Conservation (phyloP, 2,888 invertebrate species). For the Cheilosia pagana region DNA sequence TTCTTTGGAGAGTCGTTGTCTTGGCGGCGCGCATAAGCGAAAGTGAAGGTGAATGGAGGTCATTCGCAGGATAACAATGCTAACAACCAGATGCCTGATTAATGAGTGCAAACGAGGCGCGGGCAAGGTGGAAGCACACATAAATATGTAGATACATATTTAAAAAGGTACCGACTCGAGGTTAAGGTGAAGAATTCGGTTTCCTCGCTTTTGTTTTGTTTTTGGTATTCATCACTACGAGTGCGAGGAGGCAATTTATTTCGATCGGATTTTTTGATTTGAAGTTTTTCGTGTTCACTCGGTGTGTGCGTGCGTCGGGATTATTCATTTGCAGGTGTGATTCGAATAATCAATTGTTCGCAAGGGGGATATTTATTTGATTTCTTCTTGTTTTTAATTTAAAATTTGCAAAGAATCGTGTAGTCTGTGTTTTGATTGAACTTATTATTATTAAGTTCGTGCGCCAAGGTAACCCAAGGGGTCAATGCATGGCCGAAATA, state of each 20-base stretch:
- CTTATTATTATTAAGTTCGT: not conserved
- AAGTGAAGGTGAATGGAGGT: conserved; percentile 70
- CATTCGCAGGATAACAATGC: conserved; percentile 57
- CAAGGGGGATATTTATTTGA: not conserved
- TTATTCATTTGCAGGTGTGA: conserved; percentile 46
- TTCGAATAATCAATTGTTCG: conserved; percentile 48
- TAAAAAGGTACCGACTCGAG: not conserved
- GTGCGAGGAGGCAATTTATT: conserved; percentile 28
- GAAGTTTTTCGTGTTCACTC: conserved; percentile 3
- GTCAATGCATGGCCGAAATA: conserved; percentile 27
- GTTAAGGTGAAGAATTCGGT: conserved; percentile 37
- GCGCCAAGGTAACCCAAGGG: not conserved
- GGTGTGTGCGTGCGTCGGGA: not conserved
- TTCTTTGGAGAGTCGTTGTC: conserved; percentile 11
- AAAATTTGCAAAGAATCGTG: conserved; percentile 20
- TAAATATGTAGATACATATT: too few species aligned
- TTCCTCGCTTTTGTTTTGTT: conserved; percentile 2
- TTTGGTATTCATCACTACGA: conserved; percentile 26
- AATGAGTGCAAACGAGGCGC: conserved; percentile 32
- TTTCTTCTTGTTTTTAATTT: not conserved
- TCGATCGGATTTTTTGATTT: conserved; percentile 30
- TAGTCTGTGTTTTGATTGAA: conserved; percentile 14
- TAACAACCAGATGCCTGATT: conserved; percentile 54
- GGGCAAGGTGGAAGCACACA: too few species aligned
- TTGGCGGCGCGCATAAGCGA: conserved; percentile 17